A percentile compares a stretch with the other conserved stretches of the same genome.
phyloP scores from a whole-genome alignment of 1,140 invertebrate species.

The Chironomus striatipennis region DNA sequence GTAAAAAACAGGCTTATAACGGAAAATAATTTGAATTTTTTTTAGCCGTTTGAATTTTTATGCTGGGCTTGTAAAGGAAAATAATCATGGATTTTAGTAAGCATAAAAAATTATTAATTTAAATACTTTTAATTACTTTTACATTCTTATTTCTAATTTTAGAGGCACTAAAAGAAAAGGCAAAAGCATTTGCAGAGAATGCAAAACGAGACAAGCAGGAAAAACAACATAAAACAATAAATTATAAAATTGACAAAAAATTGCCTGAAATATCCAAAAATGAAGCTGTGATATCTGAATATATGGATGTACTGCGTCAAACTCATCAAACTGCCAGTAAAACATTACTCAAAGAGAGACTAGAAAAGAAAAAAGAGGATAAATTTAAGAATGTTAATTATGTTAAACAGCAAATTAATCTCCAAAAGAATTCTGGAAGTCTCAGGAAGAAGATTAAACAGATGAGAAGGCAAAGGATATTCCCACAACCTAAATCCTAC shows the following conservation, averaged over 20 bases:
- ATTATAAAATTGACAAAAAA: neutral
- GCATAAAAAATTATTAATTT: neutral
- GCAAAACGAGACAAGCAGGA: neutral
- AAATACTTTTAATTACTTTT: neutral
- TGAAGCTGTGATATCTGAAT: neutral
- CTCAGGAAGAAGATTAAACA: neutral
- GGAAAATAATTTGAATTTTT: neutral
- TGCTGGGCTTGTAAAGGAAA: too few species aligned
- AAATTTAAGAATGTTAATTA: neutral
- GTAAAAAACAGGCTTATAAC: neutral
- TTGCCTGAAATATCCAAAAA: neutral
- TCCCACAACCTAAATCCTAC: neutral
- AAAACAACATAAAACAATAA: neutral
- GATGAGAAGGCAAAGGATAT: neutral
- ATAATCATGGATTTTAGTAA: conserved; percentile 19
- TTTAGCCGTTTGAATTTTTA: neutral
- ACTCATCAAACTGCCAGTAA: neutral
- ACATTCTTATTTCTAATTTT: neutral
- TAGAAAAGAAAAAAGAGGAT: neutral
- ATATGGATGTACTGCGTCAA: neutral
- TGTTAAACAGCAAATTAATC: neutral
- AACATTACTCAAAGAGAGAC: neutral
- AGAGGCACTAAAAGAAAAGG: neutral
- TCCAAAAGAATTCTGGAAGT: neutral
- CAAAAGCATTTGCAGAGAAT: neutral